A percentile compares a stretch with the other conserved stretches of the same genome.
These are phyloP conservation scores for Ameiurus melas DNA, from an alignment of 2,113 vertebrate genomes.

Conservation along the genomic window DNA sequence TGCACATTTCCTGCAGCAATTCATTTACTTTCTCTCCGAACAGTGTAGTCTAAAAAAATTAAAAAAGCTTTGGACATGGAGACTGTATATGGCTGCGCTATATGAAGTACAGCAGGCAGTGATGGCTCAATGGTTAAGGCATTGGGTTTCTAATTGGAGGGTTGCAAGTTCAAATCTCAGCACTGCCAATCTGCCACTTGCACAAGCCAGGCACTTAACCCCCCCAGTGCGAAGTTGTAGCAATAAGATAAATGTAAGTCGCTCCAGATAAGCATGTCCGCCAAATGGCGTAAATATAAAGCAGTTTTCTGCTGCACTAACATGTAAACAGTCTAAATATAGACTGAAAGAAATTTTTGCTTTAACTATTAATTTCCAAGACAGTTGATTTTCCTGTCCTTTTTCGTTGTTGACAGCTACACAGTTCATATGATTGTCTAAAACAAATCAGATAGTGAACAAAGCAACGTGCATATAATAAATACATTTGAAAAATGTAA, in stretches of 20 bases:
- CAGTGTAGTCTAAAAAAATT: neutral
- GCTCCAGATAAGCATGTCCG: neutral
- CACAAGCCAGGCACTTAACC: neutral
- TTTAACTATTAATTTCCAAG: too few relatives aligned
- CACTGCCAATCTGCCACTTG: neutral
- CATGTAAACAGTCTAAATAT: neutral
- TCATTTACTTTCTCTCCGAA: neutral
- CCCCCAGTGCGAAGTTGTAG: neutral
- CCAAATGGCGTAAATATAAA: neutral
- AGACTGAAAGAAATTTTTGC: neutral
- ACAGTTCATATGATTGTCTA: neutral
- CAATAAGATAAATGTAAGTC: neutral
- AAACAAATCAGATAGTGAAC: neutral
- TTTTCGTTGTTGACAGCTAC: neutral
- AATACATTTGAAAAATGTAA: neutral
- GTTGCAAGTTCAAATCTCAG: neutral
- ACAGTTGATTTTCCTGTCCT: neutral
- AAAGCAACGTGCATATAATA: neutral
- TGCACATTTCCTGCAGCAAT: neutral
- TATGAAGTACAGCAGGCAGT: neutral
- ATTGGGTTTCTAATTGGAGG: neutral
- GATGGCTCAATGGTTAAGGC: neutral
- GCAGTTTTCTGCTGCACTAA: neutral
- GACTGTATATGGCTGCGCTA: neutral
- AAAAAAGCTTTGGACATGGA: neutral